Evolutionary conservation across 2,888 invertebrate species (phyloP).

Genomic region (Microplitis deprimator): DNA sequence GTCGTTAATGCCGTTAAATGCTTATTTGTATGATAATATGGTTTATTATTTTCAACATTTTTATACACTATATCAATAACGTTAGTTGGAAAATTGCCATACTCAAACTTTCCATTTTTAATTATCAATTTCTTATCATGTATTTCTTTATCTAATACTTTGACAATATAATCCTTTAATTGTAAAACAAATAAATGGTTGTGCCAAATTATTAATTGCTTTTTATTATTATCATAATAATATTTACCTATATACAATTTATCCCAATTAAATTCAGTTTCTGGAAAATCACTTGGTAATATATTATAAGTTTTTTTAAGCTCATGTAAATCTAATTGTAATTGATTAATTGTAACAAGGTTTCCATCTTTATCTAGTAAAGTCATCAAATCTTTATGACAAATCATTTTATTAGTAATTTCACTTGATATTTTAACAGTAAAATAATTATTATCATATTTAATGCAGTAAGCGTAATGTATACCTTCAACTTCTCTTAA

Average conservation of each 20-base stretch:
- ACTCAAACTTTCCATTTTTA: background rate
- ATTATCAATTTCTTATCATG: background rate
- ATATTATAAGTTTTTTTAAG: background rate
- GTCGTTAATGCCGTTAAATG: background rate
- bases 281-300: background rate
- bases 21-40: background rate
- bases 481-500: background rate
- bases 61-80: background rate
- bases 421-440: background rate
- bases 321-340: background rate
- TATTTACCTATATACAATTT: background rate
- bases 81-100: background rate
- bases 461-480: background rate
- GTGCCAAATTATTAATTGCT: background rate
- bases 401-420: background rate
- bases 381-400: background rate
- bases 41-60: background rate
- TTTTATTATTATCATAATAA: background rate
- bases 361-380: background rate
- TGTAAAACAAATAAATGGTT: slow-evolving; percentile 2
- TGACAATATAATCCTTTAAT: background rate
- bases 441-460: background rate
- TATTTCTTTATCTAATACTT: background rate
- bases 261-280: background rate
- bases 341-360: background rate